Percentiles rank a stretch among this genome's conserved stretches.
Evolutionary conservation across 23 tunicate species (phyloP).

Genomic region (Clavelina lepadiformis): DNA sequence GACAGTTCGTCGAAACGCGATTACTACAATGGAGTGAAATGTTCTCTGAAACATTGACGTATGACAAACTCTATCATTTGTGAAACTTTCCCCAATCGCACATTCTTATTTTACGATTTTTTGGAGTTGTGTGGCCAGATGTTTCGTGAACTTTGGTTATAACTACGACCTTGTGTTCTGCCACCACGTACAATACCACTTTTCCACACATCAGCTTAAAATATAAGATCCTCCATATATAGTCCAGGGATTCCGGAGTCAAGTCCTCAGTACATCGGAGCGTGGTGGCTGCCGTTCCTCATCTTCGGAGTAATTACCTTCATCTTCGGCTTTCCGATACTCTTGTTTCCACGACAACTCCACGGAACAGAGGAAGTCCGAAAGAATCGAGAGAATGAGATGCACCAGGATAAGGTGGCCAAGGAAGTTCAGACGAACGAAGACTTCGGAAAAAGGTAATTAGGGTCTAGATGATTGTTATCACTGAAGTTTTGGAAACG

Average conservation of each 20-base stretch:
- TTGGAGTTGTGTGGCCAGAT: too few species aligned
- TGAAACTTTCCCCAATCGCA: too few species aligned
- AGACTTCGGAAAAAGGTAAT: conserved; percentile 75
- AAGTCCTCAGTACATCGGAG: conserved; percentile 57
- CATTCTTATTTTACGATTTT: too few species aligned
- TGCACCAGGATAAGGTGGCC: conserved; percentile 54
- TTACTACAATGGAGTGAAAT: too few species aligned
- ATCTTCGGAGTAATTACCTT: conserved; percentile 58
- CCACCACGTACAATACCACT: too few species aligned
- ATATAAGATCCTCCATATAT: too few species aligned
- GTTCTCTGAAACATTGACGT: too few species aligned
- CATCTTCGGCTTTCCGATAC: conserved; percentile 47
- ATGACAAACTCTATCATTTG: too few species aligned
- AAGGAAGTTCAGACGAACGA: conserved; percentile 30
- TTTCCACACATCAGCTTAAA: too few species aligned
- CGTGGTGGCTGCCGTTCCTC: conserved; percentile 86
- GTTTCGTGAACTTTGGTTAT: too few species aligned
- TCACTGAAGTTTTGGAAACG: neutral
- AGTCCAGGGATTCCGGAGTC: conserved; percentile 34
- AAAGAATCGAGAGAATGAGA: conserved; percentile 53
- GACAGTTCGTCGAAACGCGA: too few species aligned
- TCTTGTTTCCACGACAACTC: conserved; percentile 74
- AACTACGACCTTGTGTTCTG: too few species aligned
- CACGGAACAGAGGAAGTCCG: conserved; percentile 86
- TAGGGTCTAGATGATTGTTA: neutral